Evolutionary conservation across 2,888 invertebrate genomes (phyloP).

Genomic region (Nebria brevicollis): DNA sequence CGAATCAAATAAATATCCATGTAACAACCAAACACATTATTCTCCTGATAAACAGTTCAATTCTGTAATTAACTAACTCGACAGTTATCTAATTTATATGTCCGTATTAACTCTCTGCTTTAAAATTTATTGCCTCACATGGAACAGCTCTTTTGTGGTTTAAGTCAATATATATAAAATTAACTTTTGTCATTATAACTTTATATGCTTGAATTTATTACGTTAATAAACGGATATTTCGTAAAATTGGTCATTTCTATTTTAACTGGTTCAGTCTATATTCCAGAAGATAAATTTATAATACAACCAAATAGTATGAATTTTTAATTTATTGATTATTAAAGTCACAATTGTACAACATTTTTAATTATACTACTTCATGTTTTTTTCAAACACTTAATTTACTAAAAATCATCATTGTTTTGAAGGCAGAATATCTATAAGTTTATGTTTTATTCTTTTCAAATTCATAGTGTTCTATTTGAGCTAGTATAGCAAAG

Average conservation of each 20-base stretch:
- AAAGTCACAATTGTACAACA: too few species aligned
- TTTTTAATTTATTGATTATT: too few species aligned
- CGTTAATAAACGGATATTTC: constrained; percentile 20
- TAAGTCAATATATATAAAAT: constrained; percentile 34
- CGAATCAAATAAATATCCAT: constrained; percentile 1
- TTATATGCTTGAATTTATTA: constrained; percentile 30
- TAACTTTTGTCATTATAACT: constrained; percentile 41
- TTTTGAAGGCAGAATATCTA: too few species aligned
- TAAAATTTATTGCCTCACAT: neutral
- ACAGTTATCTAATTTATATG: constrained; percentile 37
- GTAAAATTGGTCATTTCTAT: constrained; percentile 30
- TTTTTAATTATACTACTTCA: too few species aligned
- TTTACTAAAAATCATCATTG: too few species aligned
- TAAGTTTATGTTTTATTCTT: neutral
- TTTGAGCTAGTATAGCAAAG: too few species aligned
- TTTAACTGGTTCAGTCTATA: neutral
- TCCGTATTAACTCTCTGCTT: constrained; percentile 5
- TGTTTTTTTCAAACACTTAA: too few species aligned
- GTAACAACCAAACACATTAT: neutral
- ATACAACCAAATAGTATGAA: too few species aligned
- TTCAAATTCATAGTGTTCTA: neutral
- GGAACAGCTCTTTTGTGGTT: neutral
- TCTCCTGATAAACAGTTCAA: constrained; percentile 32
- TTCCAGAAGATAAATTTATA: neutral
- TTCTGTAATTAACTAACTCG: constrained; percentile 35